Evolutionary conservation across 2,888 invertebrate genomes (phyloP).

Genomic region (Agrilus mali): DNA sequence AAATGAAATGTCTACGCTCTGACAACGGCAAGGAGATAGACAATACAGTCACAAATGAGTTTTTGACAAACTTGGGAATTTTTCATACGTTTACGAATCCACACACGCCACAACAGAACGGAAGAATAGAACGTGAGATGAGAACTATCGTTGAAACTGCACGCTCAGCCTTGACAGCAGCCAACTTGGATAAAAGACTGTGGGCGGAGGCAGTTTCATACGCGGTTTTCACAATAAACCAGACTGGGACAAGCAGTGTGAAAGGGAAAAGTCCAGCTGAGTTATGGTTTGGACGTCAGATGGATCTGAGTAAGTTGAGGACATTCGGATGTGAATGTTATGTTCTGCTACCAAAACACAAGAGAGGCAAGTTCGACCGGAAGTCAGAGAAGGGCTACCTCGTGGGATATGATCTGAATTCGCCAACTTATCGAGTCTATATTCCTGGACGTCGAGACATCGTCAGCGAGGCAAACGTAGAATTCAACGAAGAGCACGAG

Average conservation of each 20-base stretch:
- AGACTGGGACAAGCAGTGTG: slow-evolving; percentile 15
- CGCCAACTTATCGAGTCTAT: slow-evolving; percentile 10
- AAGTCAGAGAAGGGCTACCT: slow-evolving; percentile 2
- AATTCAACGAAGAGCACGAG: slow-evolving; percentile 6
- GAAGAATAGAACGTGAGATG: slow-evolving; percentile 24
- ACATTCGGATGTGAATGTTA: too few species aligned
- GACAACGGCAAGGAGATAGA: slow-evolving; percentile 22
- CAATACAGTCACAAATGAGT: slow-evolving; percentile 13
- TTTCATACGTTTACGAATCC: slow-evolving; percentile 17
- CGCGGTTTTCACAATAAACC: slow-evolving; percentile 16
- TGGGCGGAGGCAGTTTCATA: slow-evolving; percentile 19
- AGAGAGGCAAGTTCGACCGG: too few species aligned
- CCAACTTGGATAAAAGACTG: slow-evolving; percentile 10
- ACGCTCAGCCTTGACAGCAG: slow-evolving; percentile 15
- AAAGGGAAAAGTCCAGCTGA: background rate
- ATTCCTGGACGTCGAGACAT: slow-evolving; percentile 10
- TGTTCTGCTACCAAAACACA: too few species aligned
- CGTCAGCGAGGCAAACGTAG: background rate
- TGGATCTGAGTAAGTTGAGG: too few species aligned
- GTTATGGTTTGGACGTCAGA: too few species aligned
- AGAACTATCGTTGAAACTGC: slow-evolving; percentile 22
- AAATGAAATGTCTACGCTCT: slow-evolving; percentile 14
- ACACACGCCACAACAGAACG: slow-evolving; percentile 24
- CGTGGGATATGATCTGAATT: slow-evolving; percentile 12
- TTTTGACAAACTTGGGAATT: slow-evolving; percentile 17